Percentiles rank a stretch among this genome's conserved stretches.
These are phyloP conservation scores for Dione vanillae DNA, from an alignment of 2,888 invertebrate genomes.

Conservation along the genomic window DNA sequence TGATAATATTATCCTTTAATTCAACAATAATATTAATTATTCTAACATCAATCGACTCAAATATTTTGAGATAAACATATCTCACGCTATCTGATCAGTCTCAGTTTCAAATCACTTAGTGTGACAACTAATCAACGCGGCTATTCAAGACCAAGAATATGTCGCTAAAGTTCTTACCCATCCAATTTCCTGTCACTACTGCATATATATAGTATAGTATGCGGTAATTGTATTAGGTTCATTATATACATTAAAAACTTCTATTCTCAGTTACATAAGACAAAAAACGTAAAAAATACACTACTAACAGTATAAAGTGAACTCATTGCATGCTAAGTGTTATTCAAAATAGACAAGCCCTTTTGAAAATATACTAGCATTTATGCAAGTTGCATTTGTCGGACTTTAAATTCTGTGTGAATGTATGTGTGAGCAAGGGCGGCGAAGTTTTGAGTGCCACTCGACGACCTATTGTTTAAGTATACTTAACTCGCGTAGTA, in stretches of 20 bases:
- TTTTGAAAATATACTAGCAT: constrained; percentile 17
- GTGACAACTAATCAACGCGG: constrained; percentile 12
- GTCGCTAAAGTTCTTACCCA: constrained; percentile 9
- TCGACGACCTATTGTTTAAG: constrained; percentile 22
- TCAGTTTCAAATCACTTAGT: constrained; percentile 1
- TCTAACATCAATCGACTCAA: background rate
- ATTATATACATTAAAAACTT: too few species aligned
- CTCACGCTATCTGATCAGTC: background rate
- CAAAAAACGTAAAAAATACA: background rate
- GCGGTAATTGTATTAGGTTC: too few species aligned
- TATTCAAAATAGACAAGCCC: constrained; percentile 26
- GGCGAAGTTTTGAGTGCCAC: constrained; percentile 22
- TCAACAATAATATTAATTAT: background rate
- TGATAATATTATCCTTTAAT: too few species aligned
- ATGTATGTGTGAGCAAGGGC: constrained; percentile 15
- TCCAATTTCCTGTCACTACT: constrained; percentile 12
- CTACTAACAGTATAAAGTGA: background rate
- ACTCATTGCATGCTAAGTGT: constrained; percentile 6
- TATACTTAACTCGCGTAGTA: constrained; percentile 3
- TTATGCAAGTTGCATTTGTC: constrained; percentile 24
- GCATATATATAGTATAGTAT: background rate
- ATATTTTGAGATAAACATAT: background rate
- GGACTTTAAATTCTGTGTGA: constrained; percentile 22
- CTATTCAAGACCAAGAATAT: constrained; percentile 15
- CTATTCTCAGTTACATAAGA: background rate